Conservation (phyloP, 2,797 vertebrate genomes). For the Corythornis leucogaster region DNA sequence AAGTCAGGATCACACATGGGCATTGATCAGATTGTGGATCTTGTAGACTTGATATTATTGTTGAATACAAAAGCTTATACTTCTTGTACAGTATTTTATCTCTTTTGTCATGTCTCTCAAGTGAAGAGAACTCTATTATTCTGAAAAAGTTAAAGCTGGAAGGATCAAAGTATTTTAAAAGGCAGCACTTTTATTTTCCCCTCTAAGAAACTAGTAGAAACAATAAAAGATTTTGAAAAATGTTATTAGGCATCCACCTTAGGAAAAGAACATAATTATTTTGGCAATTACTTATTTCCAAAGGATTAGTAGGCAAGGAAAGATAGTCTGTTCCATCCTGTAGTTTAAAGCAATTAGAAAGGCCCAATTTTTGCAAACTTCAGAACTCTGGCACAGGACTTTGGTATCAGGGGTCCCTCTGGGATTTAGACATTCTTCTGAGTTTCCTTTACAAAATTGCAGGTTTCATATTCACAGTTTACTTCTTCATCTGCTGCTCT, state of each 20-base stretch:
- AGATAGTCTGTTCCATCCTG: not conserved
- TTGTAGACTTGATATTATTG: not conserved
- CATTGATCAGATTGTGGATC: not conserved
- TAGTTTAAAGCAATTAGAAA: constrained; percentile 9
- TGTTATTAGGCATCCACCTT: not conserved
- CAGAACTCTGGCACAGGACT: not conserved
- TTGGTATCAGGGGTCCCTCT: not conserved
- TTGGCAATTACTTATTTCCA: constrained; percentile 4
- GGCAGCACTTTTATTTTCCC: not conserved
- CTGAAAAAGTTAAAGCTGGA: not conserved
- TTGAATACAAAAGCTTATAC: not conserved
- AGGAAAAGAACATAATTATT: not conserved
- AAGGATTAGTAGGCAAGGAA: constrained; percentile 18
- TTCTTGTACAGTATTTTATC: not conserved
- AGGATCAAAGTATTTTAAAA: not conserved
- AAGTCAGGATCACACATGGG: not conserved
- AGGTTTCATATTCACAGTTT: not conserved
- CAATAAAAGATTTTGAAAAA: not conserved
- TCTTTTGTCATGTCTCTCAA: not conserved
- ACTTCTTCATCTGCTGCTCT: not conserved
- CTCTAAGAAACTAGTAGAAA: not conserved
- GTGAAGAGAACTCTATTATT: not conserved
- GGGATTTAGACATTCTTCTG: not conserved
- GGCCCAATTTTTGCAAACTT: not conserved
- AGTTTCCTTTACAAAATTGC: not conserved